Evolutionary conservation across 2,888 invertebrate genomes (phyloP), one percentile per base, ranked within the genome.

Genomic region (Leptinotarsa juncta): DNA sequence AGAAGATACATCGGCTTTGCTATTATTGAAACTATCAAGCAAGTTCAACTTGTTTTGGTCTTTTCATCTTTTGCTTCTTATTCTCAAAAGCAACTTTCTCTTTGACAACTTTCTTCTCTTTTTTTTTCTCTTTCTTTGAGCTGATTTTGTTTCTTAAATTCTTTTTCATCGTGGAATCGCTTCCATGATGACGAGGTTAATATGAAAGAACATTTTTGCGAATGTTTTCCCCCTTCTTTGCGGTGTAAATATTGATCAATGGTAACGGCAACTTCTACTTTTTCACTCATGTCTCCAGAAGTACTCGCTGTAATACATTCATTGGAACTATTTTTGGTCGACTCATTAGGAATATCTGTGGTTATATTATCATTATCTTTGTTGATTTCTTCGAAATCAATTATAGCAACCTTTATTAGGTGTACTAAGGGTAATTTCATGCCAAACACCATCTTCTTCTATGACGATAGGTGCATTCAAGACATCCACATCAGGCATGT

Each of bases 231-330:
- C n/a, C n/a, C n/a, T n/a, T n/a, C n/a, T n/a, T n/a, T n/a, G n/a
- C n/a, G n/a, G n/a, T n/a, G n/a, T n/a, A 18, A 55, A 55, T 55
- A 55, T 55, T 55, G 55, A 55, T 55, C 53, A 18, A 18, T 20
- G 55, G 10, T 55, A 18, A n/a, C 20, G 15, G n/a, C n/a, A n/a
- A 55, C 18, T 55, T 55, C 23, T 23, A 23, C 4, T n/a, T 55
- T 55, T 55, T 55, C 18, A 55, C 10, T 55, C 55, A 55, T 20
- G 20, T 55, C 20, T 55, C 20, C 55, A 55, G 55, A 55, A 55
- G 20, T 20, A 55, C 55, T 55, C n/a, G 18, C 55, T 55, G n/a
- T 51, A 51, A n/a, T 51, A 51, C 7, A 51, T 51, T 51, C 51
- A 51, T n/a, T 51, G n/a, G 2, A 55, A 55, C 20, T 55, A 55